phyloP scores from a whole-genome alignment of 2,113 vertebrate genomes.

The Gobius niger region DNA sequence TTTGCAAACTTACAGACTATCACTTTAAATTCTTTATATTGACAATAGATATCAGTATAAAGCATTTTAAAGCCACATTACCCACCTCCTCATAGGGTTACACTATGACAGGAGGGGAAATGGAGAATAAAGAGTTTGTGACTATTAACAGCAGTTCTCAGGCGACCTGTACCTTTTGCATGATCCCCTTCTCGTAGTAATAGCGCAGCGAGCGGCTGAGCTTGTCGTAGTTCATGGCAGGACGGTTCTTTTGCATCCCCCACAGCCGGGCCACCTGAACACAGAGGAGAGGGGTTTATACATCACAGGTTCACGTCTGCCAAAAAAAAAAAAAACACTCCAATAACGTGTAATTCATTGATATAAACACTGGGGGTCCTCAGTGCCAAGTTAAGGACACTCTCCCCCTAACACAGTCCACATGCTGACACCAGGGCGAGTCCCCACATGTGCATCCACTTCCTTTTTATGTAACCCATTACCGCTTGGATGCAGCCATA shows the following conservation, averaged over 20 bases:
- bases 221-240: slow-evolving; percentile 99
- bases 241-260: slow-evolving; percentile 99
- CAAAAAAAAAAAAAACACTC: background rate
- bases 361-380: slow-evolving; percentile 52
- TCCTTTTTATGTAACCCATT: slow-evolving; percentile 74
- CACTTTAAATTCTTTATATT: too few species aligned
- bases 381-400: slow-evolving; percentile 13
- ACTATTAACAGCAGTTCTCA: background rate
- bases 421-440: slow-evolving; percentile 53
- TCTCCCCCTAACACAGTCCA: slow-evolving; percentile 11
- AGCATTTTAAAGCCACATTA: background rate
- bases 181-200: slow-evolving; percentile 98
- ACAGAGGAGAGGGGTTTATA: slow-evolving; percentile 1
- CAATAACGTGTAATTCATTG: slow-evolving; percentile 4
- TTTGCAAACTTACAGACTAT: too few species aligned
- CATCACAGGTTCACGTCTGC: slow-evolving; percentile 16
- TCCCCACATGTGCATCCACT: slow-evolving; percentile 66
- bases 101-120: too few species aligned
- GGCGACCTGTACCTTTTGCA: slow-evolving; percentile 88
- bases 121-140: too few species aligned
- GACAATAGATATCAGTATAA: too few species aligned
- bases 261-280: slow-evolving; percentile 94
- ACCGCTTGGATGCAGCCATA: slow-evolving; percentile 71
- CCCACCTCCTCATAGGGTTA: too few species aligned
- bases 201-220: slow-evolving; percentile 96